Evolutionary conservation across 1,140 invertebrate genomes (phyloP).

Genomic region (Bradysia coprophila): DNA sequence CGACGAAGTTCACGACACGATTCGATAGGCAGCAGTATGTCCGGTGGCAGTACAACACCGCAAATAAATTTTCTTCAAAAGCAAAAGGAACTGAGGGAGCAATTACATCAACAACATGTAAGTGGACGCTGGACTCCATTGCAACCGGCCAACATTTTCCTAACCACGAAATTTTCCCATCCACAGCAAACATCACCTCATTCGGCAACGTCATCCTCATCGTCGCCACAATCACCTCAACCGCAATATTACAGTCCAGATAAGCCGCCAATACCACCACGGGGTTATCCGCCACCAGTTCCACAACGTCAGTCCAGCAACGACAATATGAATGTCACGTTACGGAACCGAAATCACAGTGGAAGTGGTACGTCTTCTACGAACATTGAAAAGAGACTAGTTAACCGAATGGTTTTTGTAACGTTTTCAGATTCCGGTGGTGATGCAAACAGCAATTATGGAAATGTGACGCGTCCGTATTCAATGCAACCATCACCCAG

Average conservation of each 20-base stretch:
- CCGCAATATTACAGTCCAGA: constrained; percentile 19
- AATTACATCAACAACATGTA: constrained; percentile 8
- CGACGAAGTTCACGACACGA: constrained; percentile 10
- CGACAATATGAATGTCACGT: constrained; percentile 15
- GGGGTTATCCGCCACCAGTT: constrained; percentile 31
- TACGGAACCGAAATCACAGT: constrained; percentile 14
- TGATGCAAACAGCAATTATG: constrained; percentile 6
- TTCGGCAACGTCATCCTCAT: constrained; percentile 16
- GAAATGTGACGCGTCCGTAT: constrained; percentile 2
- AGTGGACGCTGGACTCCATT: no score
- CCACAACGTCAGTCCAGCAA: constrained; percentile 21
- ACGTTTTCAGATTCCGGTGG: constrained; percentile 3
- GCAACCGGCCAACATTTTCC: background rate
- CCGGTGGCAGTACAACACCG: constrained; percentile 11
- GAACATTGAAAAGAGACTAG: background rate
- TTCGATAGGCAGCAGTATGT: constrained; percentile 7
- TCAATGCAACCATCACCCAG: constrained; percentile 7
- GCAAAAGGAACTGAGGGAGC: constrained; percentile 24
- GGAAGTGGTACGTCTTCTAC: constrained; percentile 14
- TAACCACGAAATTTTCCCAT: no score
- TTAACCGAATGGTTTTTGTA: no score
- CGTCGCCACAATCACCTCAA: constrained; percentile 13
- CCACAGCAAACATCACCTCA: constrained; percentile 23
- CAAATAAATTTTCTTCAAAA: constrained; percentile 22
- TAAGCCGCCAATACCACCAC: constrained; percentile 33